Evolutionary conservation across 30 jellyfish, hydroid and myxozoan species (phyloP).

Genomic region (Aurelia aurita): DNA sequence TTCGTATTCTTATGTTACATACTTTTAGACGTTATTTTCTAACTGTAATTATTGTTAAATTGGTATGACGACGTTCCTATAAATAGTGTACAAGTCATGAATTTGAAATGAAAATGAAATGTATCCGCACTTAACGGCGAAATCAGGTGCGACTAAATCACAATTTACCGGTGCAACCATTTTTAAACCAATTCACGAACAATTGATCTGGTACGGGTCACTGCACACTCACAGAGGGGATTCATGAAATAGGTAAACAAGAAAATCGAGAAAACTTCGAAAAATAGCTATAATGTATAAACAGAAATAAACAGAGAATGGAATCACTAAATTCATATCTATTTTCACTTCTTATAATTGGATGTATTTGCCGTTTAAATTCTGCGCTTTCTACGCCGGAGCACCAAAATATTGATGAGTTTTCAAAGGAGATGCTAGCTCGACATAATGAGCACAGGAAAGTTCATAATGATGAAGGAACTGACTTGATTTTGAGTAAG

Average conservation of each 20-base stretch:
- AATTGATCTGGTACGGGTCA: conserved; percentile 37
- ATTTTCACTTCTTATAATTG: not conserved
- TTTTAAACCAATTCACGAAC: not conserved
- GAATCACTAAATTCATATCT: not conserved
- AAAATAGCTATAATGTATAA: too few relatives aligned
- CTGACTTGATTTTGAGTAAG: conserved; percentile 43
- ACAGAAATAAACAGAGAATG: conserved; percentile 4
- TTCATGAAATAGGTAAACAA: not conserved
- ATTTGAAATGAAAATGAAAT: too few relatives aligned
- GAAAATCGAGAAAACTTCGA: not conserved
- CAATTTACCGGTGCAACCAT: conserved; percentile 9
- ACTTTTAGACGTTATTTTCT: too few relatives aligned
- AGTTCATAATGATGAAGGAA: conserved; percentile 59
- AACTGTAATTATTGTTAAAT: too few relatives aligned
- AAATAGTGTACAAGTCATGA: too few relatives aligned
- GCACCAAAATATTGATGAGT: conserved; percentile 50
- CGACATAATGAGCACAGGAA: conserved; percentile 68
- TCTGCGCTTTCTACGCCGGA: conserved; percentile 1
- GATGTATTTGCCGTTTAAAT: not conserved
- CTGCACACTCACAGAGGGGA: conserved; percentile 55
- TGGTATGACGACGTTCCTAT: too few relatives aligned
- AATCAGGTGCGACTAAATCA: not conserved
- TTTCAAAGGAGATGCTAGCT: conserved; percentile 41
- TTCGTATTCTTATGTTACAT: too few relatives aligned
- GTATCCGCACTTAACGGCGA: too few relatives aligned